Base-by-base conservation (phyloP, 1,140 invertebrate species). In the Neuroterus valhalla region DNA sequence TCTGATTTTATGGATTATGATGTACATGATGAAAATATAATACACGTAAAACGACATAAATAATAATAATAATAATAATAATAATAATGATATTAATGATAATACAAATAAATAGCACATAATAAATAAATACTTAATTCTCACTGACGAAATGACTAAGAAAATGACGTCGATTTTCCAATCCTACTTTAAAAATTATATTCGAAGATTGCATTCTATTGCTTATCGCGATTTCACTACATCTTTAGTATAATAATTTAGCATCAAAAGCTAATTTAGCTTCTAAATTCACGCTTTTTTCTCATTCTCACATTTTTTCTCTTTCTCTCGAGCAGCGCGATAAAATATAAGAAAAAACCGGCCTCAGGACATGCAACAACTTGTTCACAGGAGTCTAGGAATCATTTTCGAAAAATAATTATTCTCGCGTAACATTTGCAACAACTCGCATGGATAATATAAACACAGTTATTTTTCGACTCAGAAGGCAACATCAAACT, bases 41-140 rank as follows among this genome's bases (percentile, higher is more conserved):
- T 38, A 73, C 66, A 73, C 52, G 67, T 42, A 70, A 55, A 73
- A 67, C 66, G 50, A 52, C 71, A 31, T 38, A 8, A 38, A 38
- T 38, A 38, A 38, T 38, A 31, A 26, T 26, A 26, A 31, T 31
- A 8, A 38, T 38, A 38, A 38, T 38, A 38, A 38, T 38, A 38
- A 38, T 8, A 38, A 38, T 38, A 38, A 5, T 38, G 52, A 48
- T 66, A 66, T 71, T 45, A 71, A 21, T 48, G 11, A 70, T 70
- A 14, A 68, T 71, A 69, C 48, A n/a, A 26, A 42, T 52, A 70
- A 67, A 70, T 70, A 70, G n/a, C n/a, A n/a, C n/a, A n/a, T n/a
- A n/a, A n/a, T 48, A 70, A 70, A 70, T 70, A 70, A 70, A 50
- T 38, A 38, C 31, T 38, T 8, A 38, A 38, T 38, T 38, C 31